Evolutionary conservation across 1,140 invertebrate species (phyloP).

Genomic region (Calephelis virginiensis): DNA sequence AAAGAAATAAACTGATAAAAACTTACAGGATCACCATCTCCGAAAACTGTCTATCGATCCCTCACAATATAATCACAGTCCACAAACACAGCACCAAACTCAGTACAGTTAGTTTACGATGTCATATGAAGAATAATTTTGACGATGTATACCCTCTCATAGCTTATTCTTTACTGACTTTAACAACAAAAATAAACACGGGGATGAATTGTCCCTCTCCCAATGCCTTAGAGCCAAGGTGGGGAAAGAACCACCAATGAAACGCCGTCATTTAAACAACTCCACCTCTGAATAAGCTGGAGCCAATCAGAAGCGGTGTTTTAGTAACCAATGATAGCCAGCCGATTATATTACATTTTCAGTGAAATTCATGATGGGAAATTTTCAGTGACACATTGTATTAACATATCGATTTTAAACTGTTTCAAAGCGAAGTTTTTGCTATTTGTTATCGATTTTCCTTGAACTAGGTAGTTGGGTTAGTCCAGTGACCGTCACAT

Average conservation of each 20-base stretch:
- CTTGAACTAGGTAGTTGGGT: not conserved
- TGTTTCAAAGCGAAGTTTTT: not conserved
- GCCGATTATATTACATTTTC: conserved; percentile 47
- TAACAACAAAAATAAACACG: conserved; percentile 73
- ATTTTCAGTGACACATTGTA: conserved; percentile 49
- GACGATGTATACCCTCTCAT: conserved; percentile 41
- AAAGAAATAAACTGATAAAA: conserved; percentile 19
- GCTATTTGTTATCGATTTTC: not conserved
- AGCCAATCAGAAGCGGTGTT: conserved; percentile 42
- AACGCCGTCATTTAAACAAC: conserved; percentile 19
- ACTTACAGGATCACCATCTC: conserved; percentile 76
- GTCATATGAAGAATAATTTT: conserved; percentile 30
- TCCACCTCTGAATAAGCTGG: conserved; percentile 39
- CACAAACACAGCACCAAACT: conserved; percentile 25
- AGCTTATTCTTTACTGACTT: conserved; percentile 65
- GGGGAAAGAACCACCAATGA: conserved; percentile 45
- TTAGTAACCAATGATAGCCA: conserved; percentile 42
- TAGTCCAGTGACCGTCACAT: no score
- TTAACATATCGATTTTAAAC: conserved; percentile 32
- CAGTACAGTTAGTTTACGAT: conserved; percentile 21
- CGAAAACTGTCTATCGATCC: conserved; percentile 31
- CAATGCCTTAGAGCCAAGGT: conserved; percentile 14
- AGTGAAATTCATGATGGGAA: conserved; percentile 52
- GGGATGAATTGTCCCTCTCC: conserved; percentile 60
- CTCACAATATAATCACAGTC: conserved; percentile 37